Base-by-base conservation (phyloP, 2,113 vertebrate genomes). In the Thalassoma bifasciatum region DNA sequence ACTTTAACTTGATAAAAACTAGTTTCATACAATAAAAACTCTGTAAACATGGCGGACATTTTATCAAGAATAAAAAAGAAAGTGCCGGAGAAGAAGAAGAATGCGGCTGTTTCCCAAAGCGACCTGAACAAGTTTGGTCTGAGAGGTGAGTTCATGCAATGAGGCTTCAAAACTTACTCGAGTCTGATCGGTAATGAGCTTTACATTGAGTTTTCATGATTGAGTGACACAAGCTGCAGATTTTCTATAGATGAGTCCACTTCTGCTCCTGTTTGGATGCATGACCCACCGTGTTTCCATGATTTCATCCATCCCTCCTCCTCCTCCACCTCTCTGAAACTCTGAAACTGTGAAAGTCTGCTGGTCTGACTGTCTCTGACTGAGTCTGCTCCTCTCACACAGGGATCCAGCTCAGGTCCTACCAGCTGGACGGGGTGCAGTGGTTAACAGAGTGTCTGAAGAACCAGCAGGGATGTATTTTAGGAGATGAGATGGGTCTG, bases 401-500 rank as follows among this genome's bases (percentile, higher is more conserved):
- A 98, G 96, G 95, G 47, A 95, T 97, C 37, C 85, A 75, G 58
- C 90, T 99, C 59, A 93, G 88, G 42, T 36, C 92, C 1, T 98
- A 98, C 66, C 97, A 98, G 81, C 67, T 96, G 80, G 94, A 94
- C 17, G 97, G 97, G 3, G 94, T 98, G 10, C 95, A 90, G 36
- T 98, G 97, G 96, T 85, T 99, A 0, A 85, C 88, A 1, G 89
- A 93, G 37, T 89, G 95, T 73, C 93, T 93, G 42, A 63, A 91
- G 8, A 69, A 83, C 74, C 96, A 95, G 72, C 92, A 89, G 54
- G 97, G 97, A 72, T 98, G 96, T 75, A 96, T 99, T 65, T 87
- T 99, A 40, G 97, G 95, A 1, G 97, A 98, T 54, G 97, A 99
- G 88, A 99, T 99, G 97, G 97, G 97, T 59, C 90, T 98, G 71